Conservation (phyloP, 2,888 invertebrate genomes). For the Cheiracanthium punctorium region DNA sequence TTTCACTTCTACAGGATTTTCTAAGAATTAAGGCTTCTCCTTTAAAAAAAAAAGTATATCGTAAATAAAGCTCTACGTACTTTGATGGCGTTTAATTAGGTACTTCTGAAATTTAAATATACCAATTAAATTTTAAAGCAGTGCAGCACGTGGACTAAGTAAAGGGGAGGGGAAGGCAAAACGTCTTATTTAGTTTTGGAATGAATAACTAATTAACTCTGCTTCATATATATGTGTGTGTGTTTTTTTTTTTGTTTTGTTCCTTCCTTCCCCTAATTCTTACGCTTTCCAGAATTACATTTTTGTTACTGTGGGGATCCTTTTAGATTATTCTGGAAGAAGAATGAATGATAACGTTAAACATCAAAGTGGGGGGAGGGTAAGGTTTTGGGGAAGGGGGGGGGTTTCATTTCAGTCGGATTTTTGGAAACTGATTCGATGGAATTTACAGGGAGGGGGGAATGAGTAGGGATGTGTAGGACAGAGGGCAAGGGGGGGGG, state of each 20-base stretch:
- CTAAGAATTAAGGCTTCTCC: neutral
- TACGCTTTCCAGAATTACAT: neutral
- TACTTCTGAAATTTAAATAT: slow-evolving; percentile 64
- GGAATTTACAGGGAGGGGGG: no score
- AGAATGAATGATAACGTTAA: no score
- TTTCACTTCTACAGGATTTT: neutral
- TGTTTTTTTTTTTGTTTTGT: neutral
- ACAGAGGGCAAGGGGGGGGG: no score
- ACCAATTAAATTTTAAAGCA: slow-evolving; percentile 65
- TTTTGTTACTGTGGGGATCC: neutral
- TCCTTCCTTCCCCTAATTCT: neutral
- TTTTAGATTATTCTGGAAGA: no score
- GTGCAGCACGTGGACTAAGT: neutral
- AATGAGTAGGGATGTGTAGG: no score
- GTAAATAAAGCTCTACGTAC: neutral
- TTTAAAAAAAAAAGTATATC: neutral
- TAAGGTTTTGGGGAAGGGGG: no score
- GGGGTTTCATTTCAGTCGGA: no score
- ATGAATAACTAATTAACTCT: neutral
- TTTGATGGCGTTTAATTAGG: slow-evolving; percentile 56
- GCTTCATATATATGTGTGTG: neutral
- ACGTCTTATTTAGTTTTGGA: slow-evolving; percentile 1
- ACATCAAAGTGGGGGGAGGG: neutral
- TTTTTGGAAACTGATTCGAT: no score
- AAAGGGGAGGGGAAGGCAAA: slow-evolving; percentile 18